A percentile compares a stretch with the other conserved stretches of the same genome.
These are phyloP conservation scores for Cavia porcellus DNA, from an alignment of 2,113 vertebrate genomes.

Conservation along the genomic window DNA sequence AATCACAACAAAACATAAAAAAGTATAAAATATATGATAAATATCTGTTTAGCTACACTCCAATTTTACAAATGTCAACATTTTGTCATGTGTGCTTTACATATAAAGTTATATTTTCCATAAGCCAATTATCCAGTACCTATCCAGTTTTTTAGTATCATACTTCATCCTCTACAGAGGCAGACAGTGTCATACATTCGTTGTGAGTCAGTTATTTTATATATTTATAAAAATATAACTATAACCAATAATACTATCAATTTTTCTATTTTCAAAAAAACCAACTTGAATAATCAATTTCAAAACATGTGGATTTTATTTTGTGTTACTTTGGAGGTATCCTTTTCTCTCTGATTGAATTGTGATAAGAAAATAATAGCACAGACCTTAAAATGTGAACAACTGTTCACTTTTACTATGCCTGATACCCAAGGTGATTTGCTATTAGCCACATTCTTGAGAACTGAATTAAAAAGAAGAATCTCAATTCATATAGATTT, in stretches of 20 bases:
- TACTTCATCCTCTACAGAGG: background rate
- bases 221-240: slow-evolving; percentile 38
- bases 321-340: background rate
- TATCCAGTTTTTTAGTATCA: slow-evolving; percentile 29
- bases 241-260: background rate
- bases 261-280: background rate
- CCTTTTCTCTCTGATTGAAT: background rate
- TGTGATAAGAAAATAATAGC: slow-evolving; percentile 4
- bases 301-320: slow-evolving; percentile 50
- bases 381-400: background rate
- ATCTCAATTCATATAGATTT: background rate
- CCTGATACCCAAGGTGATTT: background rate
- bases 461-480: slow-evolving; percentile 2
- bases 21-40: slow-evolving; percentile 30
- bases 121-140: slow-evolving; percentile 13
- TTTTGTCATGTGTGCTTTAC: slow-evolving; percentile 53
- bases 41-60: slow-evolving; percentile 40
- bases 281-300: background rate
- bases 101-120: slow-evolving; percentile 27
- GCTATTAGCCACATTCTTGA: background rate
- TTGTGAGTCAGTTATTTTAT: slow-evolving; percentile 18
- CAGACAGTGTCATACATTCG: slow-evolving; percentile 35
- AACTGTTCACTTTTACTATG: background rate
- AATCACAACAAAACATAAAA: slow-evolving; percentile 12
- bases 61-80: slow-evolving; percentile 35